A percentile compares a stretch with the other conserved stretches of the same genome.
phyloP scores from a whole-genome alignment of 30 jellyfish, hydroid and myxozoan genomes.

The Catostylus mosaicus region DNA sequence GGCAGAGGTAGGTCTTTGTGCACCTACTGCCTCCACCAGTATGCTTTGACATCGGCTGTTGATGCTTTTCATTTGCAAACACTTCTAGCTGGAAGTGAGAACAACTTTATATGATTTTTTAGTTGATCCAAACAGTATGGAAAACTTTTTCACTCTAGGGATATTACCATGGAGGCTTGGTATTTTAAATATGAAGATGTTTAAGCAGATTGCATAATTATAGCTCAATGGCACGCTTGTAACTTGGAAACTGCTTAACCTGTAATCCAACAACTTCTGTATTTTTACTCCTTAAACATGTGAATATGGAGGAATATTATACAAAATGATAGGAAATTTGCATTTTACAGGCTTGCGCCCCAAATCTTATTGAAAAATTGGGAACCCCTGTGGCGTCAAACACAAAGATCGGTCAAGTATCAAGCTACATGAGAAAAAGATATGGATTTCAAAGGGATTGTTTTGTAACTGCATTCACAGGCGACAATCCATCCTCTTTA shows the following conservation, averaged over 20 bases:
- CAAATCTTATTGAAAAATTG: conserved; percentile 53
- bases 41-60: too few relatives aligned
- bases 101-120: too few relatives aligned
- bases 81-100: not conserved
- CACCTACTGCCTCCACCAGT: too few relatives aligned
- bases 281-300: not conserved
- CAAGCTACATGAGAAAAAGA: conserved; percentile 70
- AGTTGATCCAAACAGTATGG: too few relatives aligned
- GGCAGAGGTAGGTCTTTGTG: conserved; percentile 56
- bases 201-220: too few relatives aligned
- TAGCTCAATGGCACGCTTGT: too few relatives aligned
- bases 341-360: conserved; percentile 88
- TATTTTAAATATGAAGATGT: too few relatives aligned
- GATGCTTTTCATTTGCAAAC: not conserved
- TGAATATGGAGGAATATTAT: not conserved
- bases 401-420: conserved; percentile 63
- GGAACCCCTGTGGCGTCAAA: conserved; percentile 81
- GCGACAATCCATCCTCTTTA: conserved; percentile 93
- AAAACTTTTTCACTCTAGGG: too few relatives aligned
- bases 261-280: too few relatives aligned
- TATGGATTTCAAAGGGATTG: conserved; percentile 74
- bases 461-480: conserved; percentile 80
- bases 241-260: too few relatives aligned
- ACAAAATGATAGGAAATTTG: not conserved
- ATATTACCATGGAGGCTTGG: too few relatives aligned